Base-by-base conservation (phyloP, 1,140 invertebrate species). In the Lysiphlebus fabarum region DNA sequence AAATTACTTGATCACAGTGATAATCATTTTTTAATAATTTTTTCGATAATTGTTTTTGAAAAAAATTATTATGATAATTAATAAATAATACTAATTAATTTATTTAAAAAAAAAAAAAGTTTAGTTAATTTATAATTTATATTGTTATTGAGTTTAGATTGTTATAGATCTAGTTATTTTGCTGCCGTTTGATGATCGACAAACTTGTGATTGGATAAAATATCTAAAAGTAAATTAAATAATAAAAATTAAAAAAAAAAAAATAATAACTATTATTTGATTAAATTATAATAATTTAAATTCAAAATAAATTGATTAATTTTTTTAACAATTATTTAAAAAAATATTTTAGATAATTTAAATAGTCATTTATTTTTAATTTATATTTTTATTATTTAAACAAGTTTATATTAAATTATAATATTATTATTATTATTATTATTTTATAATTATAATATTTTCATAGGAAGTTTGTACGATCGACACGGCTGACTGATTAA, bases 71-170 rank as follows among this genome's bases (percentile, higher is more conserved):
- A n/a, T n/a, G n/a, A n/a, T n/a, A n/a, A n/a, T n/a, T n/a, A n/a
- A n/a, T n/a, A n/a, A n/a, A n/a, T n/a, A n/a, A n/a, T n/a, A n/a
- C n/a, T n/a, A n/a, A n/a, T n/a, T n/a, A n/a, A n/a, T n/a, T n/a
- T n/a, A n/a, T n/a, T n/a, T n/a, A n/a, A n/a, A n/a, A n/a, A n/a
- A n/a, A 34, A 33, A 59, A 44, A 47, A 59, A 61, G 66, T 70
- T 62, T 57, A 65, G n/a, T n/a, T n/a, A n/a, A n/a, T n/a, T 62
- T 58, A 58, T 64, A 64, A 58, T 53, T 53, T 58, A 59, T 58
- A 67, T 63, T 64, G 67, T 70, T 70, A 62, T 63, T 67, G 55
- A 68, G 62, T 69, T 67, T 58, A 70, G 63, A 62, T 68, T 64
- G 62, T 66, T 66, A 65, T 67, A 69, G 67, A 56, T 65, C 36